These are phyloP conservation scores for Misgurnus anguillicaudatus DNA, from an alignment of 2,113 vertebrate genomes.

Conservation along the genomic window DNA sequence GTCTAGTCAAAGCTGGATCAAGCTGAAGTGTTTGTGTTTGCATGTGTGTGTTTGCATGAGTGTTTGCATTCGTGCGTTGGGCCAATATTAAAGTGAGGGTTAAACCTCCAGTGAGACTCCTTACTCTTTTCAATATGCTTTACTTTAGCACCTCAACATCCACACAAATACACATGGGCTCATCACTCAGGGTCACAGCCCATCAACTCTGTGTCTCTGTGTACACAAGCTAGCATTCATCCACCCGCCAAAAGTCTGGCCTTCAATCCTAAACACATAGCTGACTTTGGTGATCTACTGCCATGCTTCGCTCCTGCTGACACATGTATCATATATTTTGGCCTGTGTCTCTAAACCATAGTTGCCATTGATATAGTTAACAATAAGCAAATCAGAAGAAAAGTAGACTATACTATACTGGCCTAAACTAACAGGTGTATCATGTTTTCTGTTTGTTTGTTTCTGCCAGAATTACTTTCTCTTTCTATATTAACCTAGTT, in stretches of 20 bases:
- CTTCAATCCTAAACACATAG: conserved; percentile 32
- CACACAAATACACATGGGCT: conserved; percentile 47
- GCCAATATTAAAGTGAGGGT: conserved; percentile 68
- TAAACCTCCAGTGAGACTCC: conserved; percentile 64
- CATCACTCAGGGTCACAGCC: conserved; percentile 62
- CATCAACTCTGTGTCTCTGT: conserved; percentile 56
- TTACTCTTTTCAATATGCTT: conserved; percentile 36
- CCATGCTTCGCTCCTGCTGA: conserved; percentile 7
- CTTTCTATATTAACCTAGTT: conserved; percentile 29
- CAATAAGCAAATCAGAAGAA: conserved; percentile 32
- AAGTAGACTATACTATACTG: conserved; percentile 7
- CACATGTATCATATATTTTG: conserved; percentile 44
- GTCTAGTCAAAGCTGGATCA: background rate
- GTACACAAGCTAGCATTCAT: conserved; percentile 66
- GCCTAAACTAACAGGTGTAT: background rate
- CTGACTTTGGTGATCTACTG: conserved; percentile 36
- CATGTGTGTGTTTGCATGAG: too few species aligned
- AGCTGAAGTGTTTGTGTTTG: background rate
- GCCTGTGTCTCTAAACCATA: conserved; percentile 4
- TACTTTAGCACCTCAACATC: conserved; percentile 18
- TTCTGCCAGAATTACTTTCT: conserved; percentile 25
- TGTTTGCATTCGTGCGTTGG: conserved; percentile 58
- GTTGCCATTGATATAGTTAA: conserved; percentile 32
- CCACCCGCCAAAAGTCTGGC: conserved; percentile 48
- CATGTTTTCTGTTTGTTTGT: background rate